A percentile compares a stretch with the other conserved stretches of the same genome.
Conservation (phyloP, 2,888 invertebrate species). For the Habrosyne pyritoides region DNA sequence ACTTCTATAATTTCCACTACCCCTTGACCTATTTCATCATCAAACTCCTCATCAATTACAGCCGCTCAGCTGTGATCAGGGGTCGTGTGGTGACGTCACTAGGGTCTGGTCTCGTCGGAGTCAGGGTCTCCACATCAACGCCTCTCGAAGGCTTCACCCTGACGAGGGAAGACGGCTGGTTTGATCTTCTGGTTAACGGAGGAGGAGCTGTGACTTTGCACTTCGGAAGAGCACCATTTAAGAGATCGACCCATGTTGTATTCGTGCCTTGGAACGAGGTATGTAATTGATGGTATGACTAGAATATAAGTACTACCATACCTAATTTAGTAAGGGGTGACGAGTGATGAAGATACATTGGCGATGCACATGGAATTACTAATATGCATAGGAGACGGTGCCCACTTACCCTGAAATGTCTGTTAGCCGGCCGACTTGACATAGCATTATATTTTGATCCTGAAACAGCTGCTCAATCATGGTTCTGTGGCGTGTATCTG, state of each 20-base stretch:
- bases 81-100: slow-evolving; percentile 96
- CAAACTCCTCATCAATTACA: slow-evolving; percentile 60
- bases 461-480: too few relatives aligned
- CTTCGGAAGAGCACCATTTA: slow-evolving; percentile 96
- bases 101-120: slow-evolving; percentile 97
- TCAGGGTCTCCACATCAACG: slow-evolving; percentile 96
- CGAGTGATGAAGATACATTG: too few relatives aligned
- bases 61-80: slow-evolving; percentile 98
- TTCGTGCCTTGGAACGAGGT: slow-evolving; percentile 98
- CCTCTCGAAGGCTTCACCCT: slow-evolving; percentile 98
- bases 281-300: slow-evolving; percentile 16
- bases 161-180: slow-evolving; percentile 96
- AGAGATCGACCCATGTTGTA: slow-evolving; percentile 93
- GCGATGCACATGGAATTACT: too few relatives aligned
- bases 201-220: slow-evolving; percentile 98
- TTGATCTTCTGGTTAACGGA: slow-evolving; percentile 99
- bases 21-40: slow-evolving; percentile 14
- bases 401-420: too few relatives aligned
- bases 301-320: too few relatives aligned
- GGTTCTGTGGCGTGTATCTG: too few relatives aligned
- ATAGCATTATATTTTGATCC: too few relatives aligned
- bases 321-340: too few relatives aligned
- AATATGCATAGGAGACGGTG: too few relatives aligned
- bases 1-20: not conserved
- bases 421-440: too few relatives aligned